Conservation (phyloP, 2,888 invertebrate genomes). For the Serripes groenlandicus region DNA sequence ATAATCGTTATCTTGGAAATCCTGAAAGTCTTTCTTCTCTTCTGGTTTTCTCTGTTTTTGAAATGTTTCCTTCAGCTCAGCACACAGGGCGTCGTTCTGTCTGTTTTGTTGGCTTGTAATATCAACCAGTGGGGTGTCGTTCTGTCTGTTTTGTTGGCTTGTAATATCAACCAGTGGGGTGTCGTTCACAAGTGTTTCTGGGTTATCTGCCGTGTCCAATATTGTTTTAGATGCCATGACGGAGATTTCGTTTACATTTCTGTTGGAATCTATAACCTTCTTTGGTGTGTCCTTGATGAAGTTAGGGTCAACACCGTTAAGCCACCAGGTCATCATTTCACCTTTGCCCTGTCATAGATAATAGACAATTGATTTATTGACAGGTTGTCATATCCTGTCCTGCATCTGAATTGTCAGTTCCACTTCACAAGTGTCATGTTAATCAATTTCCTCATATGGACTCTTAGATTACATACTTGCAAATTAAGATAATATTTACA, state of each 20-base stretch:
- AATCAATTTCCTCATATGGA: constrained; percentile 71
- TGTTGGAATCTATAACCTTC: constrained; percentile 8
- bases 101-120: background rate
- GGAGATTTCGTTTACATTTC: constrained; percentile 17
- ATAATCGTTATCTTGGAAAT: constrained; percentile 32
- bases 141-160: constrained; percentile 1
- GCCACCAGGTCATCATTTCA: constrained; percentile 79
- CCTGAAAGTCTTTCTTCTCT: constrained; percentile 29
- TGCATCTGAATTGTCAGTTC: constrained; percentile 76
- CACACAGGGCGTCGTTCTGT: constrained; percentile 7
- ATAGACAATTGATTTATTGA: background rate
- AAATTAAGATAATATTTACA: no score
- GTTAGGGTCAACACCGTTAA: constrained; percentile 44
- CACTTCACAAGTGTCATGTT: constrained; percentile 68
- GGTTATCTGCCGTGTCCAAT: background rate
- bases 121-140: background rate
- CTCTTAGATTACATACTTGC: no score
- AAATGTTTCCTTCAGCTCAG: constrained; percentile 8
- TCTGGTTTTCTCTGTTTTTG: constrained; percentile 2
- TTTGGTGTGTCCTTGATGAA: constrained; percentile 6
- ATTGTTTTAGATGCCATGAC: background rate
- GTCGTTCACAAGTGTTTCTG: background rate
- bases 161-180: background rate
- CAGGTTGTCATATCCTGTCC: constrained; percentile 72
- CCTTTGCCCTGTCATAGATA: constrained; percentile 75